phyloP scores from a whole-genome alignment of 2,113 vertebrate genomes.

The Chinchilla lanigera region DNA sequence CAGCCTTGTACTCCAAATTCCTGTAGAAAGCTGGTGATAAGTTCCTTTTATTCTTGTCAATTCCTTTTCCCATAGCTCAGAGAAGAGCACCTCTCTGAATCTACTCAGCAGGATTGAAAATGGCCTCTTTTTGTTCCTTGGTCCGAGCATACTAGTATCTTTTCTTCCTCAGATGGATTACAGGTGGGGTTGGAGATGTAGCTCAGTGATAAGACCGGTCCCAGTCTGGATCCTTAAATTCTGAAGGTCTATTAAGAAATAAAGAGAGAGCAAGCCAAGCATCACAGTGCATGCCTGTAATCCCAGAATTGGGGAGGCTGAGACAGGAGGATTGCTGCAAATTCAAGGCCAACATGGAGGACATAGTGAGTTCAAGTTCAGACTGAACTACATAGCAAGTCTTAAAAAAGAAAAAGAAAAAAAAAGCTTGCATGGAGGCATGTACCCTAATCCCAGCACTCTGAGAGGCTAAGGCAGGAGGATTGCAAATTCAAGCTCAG shows the following conservation, averaged over 20 bases:
- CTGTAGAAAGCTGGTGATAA: not conserved
- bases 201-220: not conserved
- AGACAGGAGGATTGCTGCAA: not conserved
- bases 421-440: not conserved
- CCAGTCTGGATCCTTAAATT: not conserved
- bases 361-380: not conserved
- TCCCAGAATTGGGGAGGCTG: not conserved
- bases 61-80: not conserved
- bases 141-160: not conserved
- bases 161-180: not conserved
- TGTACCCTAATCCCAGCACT: not conserved
- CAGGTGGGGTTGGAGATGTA: not conserved
- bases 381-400: not conserved
- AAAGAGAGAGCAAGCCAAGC: not conserved
- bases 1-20: not conserved
- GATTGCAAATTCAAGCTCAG: not conserved
- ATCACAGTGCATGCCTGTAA: not conserved
- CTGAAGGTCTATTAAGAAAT: not conserved
- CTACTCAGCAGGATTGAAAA: not conserved
- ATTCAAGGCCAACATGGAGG: not conserved
- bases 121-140: not conserved
- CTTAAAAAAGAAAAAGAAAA: not conserved
- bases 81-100: not conserved
- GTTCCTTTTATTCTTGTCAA: not conserved
- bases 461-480: not conserved